Base-by-base conservation (phyloP, 2,797 vertebrate genomes). In the Merluccius polli region DNA sequence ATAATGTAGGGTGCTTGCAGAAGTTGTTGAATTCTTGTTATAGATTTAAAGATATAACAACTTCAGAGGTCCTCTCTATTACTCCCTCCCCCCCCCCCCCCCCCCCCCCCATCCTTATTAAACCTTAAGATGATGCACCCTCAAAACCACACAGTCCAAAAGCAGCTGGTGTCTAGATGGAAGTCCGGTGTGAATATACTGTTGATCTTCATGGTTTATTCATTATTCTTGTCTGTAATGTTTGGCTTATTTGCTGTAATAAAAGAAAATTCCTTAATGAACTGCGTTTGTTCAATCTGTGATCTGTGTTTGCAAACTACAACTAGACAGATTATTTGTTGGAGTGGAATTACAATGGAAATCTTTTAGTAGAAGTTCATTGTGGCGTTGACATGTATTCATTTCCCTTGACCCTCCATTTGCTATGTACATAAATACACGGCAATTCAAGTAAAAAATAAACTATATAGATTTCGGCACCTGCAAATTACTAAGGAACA, bases 201-300 rank as follows among this genome's bases (percentile, higher is more conserved):
- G 75, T 76, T 84, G 70, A 84, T 86, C 79, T 88, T 83, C 83
- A 88, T 88, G 81, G 80, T 87, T 65, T 88, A 86, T 91, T 88
- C 79, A 89, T 89, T 90, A 89, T 89, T 90, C 82, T 89, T 92
- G 89, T 92, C 90, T 92, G 92, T 92, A 91, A 92, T 86, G 91
- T 91, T 92, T 91, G 90, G 87, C 89, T 92, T 92, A 86, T 92
- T 92, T 91, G 90, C 91, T 92, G 92, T 92, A 92, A 91, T 92
- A 91, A 92, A 91, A 85, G 91, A 79, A 83, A 89, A 87, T 89
- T 89, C 87, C 91, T 90, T 92, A 85, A 91, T 78, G 80, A 89
- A 82, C 86, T 21, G 29, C 0, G 24, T 48, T 75, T 67, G 24
- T 70, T 80, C 31, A 75, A 31, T 83, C 36, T 65, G 59, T 65